Evolutionary conservation across 2,888 invertebrate species (phyloP).

Genomic region (Myathropa florea): DNA sequence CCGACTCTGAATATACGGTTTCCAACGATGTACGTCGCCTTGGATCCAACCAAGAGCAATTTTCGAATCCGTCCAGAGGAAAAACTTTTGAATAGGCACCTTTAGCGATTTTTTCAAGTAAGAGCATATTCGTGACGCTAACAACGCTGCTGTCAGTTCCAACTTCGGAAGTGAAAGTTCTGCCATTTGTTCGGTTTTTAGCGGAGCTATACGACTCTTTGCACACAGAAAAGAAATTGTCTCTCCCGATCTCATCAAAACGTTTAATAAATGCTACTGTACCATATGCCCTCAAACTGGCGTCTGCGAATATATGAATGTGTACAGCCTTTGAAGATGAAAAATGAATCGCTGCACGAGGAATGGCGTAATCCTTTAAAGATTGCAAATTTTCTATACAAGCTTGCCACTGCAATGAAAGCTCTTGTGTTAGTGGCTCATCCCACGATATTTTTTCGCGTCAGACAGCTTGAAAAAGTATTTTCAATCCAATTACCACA

Average conservation of each 20-base stretch:
- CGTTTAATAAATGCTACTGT: neutral
- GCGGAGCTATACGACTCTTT: neutral
- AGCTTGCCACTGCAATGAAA: no score
- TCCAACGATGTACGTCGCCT: neutral
- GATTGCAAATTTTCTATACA: no score
- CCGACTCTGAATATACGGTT: constrained; percentile 2
- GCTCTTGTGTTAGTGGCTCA: no score
- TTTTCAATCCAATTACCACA: constrained; percentile 3
- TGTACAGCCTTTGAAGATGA: neutral
- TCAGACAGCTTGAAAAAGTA: constrained; percentile 6
- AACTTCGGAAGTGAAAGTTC: neutral
- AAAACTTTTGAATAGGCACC: neutral
- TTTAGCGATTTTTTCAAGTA: constrained; percentile 4
- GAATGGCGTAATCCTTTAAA: no score
- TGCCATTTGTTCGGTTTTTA: neutral
- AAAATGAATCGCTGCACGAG: no score
- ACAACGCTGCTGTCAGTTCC: neutral
- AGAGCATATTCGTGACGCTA: neutral
- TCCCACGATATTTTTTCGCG: neutral
- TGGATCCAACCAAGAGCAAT: constrained; percentile 2
- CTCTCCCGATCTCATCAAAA: neutral
- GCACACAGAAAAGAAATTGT: neutral
- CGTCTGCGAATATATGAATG: constrained; percentile 1
- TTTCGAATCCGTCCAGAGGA: constrained; percentile 19
- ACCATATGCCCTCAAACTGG: constrained; percentile 1